phyloP scores from a whole-genome alignment of 2,113 vertebrate species.

The Emberiza fucata region DNA sequence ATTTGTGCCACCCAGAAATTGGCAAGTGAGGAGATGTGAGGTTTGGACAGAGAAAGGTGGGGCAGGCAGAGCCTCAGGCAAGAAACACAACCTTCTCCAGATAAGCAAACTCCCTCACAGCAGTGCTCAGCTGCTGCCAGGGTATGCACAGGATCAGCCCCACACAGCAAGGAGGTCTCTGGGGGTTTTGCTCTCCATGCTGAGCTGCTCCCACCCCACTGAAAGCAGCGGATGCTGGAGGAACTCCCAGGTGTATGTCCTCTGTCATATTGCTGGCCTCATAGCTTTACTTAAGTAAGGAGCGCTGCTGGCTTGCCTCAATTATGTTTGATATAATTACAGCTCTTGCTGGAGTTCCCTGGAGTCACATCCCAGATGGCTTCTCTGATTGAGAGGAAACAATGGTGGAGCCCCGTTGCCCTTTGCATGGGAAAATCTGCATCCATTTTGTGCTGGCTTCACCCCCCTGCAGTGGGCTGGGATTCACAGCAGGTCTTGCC shows the following conservation, averaged over 20 bases:
- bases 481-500: neutral
- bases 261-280: neutral
- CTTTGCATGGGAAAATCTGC: neutral
- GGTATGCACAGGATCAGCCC: neutral
- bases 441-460: neutral
- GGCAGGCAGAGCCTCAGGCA: neutral
- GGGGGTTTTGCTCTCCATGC: neutral
- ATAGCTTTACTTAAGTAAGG: neutral
- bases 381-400: neutral
- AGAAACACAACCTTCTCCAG: neutral
- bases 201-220: neutral
- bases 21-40: neutral
- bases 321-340: constrained; percentile 10
- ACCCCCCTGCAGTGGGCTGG: neutral
- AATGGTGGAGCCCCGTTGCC: neutral
- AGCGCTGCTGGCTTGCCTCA: neutral
- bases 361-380: neutral
- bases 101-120: neutral
- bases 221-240: neutral
- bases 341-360: neutral
- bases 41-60: neutral
- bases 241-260: neutral
- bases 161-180: neutral
- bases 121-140: neutral
- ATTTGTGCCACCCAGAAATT: neutral